phyloP scores from a whole-genome alignment of 2,797 vertebrate genomes.

The Paguma larvata region DNA sequence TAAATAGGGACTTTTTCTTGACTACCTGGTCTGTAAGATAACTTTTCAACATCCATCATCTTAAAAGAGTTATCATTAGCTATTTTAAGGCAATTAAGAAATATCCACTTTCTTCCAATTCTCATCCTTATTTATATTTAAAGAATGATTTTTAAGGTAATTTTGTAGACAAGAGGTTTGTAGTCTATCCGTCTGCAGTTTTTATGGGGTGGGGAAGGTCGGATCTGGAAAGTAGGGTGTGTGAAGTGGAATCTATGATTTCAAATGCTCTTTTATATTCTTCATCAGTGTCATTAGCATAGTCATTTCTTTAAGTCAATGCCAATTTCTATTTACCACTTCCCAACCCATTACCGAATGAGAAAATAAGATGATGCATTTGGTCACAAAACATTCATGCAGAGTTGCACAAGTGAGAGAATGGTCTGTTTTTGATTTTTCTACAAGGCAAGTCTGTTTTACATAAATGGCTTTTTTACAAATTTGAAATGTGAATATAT shows the following conservation, averaged over 20 bases:
- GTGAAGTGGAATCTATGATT: background rate
- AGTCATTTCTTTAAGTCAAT: background rate
- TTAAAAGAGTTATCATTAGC: background rate
- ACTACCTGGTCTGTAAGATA: background rate
- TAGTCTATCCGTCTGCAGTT: background rate
- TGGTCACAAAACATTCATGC: constrained; percentile 32
- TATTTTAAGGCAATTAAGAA: constrained; percentile 11
- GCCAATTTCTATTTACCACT: background rate
- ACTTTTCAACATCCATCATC: background rate
- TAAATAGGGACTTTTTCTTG: background rate
- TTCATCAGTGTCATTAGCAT: background rate
- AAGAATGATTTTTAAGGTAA: constrained; percentile 3
- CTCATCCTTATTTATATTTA: background rate
- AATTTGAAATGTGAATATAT: constrained; percentile 91
- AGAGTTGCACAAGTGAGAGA: constrained; percentile 29
- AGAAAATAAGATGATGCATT: constrained; percentile 5
- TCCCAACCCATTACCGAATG: background rate
- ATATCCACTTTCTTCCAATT: background rate
- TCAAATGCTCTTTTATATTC: background rate
- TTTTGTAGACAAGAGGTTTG: background rate
- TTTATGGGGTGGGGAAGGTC: background rate
- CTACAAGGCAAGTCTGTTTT: constrained; percentile 84
- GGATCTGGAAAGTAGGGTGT: background rate
- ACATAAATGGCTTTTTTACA: constrained; percentile 84
- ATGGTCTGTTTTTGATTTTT: constrained; percentile 38